Base-by-base conservation (phyloP, 1,140 invertebrate species). In the Polyergus mexicanus region DNA sequence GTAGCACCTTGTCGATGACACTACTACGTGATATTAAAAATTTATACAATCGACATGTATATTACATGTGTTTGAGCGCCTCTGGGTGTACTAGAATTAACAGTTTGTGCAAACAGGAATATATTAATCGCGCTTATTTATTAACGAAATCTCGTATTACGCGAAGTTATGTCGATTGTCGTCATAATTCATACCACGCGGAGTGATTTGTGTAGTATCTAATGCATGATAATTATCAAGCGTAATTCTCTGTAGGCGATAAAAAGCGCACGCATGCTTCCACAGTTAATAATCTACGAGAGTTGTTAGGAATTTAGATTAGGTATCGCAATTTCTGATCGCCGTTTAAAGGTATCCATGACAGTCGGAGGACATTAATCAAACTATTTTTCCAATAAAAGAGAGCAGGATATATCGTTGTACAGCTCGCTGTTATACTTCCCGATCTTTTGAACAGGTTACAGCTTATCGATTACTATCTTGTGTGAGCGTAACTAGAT, bases 371-470 rank as follows among this genome's bases (percentile, higher is more conserved):
- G 19, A 44, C 74, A 89, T 89, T 86, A 83, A 89, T 89, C 87
- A 89, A 89, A 89, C 87, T 83, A 89, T 88, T 86, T 89, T 72
- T 78, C 7, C n/a, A 62, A 74, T 56, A 77, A 86, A 89, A 86
- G 75, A 72, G 47, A 72, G 38, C 68, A 58, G 25, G 54, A 72
- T 72, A 72, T 44, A 72, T 4, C 38, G n/a, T n/a, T 4, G 1
- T 19, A 71, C 51, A 41, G 22, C 22, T 58, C 28, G 35, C 47
- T 80, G 77, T 69, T 83, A 72, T n/a, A 60, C 68, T 72, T 72
- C 78, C 54, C 13, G 68, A 51, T 60, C 25, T 74, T 83, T 83
- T 47, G 38, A 83, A 74, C 78, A 56, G 51, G 28, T 60, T 72
- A 72, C 11, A 35, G 16, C 22, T 32, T 28, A 60, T 19, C 28